Base-by-base conservation (phyloP, 2,797 vertebrate species). In the Malacoctenus gilli region DNA sequence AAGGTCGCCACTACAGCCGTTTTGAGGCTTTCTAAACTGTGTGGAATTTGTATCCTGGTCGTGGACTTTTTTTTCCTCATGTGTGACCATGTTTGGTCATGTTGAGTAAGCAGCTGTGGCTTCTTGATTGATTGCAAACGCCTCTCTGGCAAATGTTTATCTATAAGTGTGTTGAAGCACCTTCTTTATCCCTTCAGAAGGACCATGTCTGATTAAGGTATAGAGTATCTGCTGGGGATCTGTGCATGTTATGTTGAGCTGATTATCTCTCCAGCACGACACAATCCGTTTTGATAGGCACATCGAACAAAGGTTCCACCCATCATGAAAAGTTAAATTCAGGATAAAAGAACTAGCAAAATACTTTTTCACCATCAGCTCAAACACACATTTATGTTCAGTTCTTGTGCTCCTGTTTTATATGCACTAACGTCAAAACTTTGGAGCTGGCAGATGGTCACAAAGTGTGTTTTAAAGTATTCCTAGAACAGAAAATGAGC, bases 61-160 rank as follows among this genome's bases (percentile, higher is more conserved):
- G 46, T 68, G 61, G 75, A 71, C 53, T 80, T 85, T 89, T 87
- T 83, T 75, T 40, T n/a, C n/a, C n/a, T n/a, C n/a, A n/a, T 61
- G 56, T 12, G 65, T 82, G 82, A 85, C 92, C 91, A 90, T 92
- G 80, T 92, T 92, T 92, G 91, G 92, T 89, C 87, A 90, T 77
- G 65, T 71, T 55, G 81, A 85, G 64, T 59, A 72, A 83, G 82
- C 72, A 56, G 76, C 67, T 49, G 59, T 8, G 20, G 50, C 80
- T 76, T 76, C 66, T 72, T 88, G 87, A 90, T 75, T 78, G 79
- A 87, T 90, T 84, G 82, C 78, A 79, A 78, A 86, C 57, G 53
- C 64, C 70, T 83, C 70, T 72, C 42, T 70, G 73, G 61, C 63
- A 73, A 74, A 61, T 82, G 80, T 87, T 86, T 86, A 86, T 76